Percentiles rank a stretch among this genome's conserved stretches.
phyloP scores from a whole-genome alignment of 2,113 vertebrate species.

The Sterna hirundo region DNA sequence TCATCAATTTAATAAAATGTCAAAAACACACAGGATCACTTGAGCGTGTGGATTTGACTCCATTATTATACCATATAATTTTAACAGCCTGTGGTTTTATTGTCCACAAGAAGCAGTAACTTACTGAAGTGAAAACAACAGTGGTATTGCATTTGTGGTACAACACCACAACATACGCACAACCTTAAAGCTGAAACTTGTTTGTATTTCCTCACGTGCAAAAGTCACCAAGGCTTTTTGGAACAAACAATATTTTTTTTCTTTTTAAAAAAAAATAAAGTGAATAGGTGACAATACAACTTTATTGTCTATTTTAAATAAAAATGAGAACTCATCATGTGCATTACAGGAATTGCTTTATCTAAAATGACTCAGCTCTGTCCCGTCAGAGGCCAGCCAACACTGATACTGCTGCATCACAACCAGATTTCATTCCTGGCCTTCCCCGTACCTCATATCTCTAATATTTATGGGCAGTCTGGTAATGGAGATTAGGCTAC shows the following conservation, averaged over 20 bases:
- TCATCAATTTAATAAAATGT: conserved; percentile 22
- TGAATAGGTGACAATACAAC: neutral
- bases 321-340: neutral
- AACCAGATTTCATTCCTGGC: conserved; percentile 18
- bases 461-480: conserved; percentile 43
- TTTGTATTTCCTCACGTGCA: neutral
- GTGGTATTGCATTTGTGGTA: neutral
- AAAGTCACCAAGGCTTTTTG: neutral
- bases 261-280: neutral
- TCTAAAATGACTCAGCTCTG: neutral
- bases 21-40: conserved; percentile 8
- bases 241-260: neutral
- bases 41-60: conserved; percentile 24
- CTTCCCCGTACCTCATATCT: neutral
- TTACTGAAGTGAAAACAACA: conserved; percentile 27
- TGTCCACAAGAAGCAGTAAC: conserved; percentile 50
- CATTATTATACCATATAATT: conserved; percentile 39
- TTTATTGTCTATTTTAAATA: neutral
- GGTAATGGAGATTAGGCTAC: conserved; percentile 23
- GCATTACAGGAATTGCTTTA: neutral
- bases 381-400: neutral
- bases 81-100: conserved; percentile 55
- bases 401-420: neutral
- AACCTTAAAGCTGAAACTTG: neutral
- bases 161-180: neutral